Conservation (phyloP, 2,797 vertebrate genomes). For the Limnodromus scolopaceus region DNA sequence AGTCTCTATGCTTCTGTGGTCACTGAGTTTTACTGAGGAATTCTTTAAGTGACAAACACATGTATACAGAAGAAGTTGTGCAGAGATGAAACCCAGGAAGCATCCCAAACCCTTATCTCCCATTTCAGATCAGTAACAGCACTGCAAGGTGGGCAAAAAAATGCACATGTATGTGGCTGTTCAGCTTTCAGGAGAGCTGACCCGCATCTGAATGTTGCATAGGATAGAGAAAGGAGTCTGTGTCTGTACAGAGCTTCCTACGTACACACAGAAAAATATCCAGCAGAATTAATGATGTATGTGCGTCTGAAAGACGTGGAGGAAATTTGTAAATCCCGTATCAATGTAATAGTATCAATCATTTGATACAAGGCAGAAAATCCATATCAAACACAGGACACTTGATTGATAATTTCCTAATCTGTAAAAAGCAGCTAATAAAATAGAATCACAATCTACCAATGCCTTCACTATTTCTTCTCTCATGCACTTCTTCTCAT, state of each 20-base stretch:
- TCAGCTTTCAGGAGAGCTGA: not conserved
- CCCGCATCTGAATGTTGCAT: rapidly evolving
- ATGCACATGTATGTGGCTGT: not conserved
- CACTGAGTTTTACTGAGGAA: not conserved
- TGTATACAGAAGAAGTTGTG: not conserved
- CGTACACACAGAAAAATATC: not conserved
- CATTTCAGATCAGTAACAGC: not conserved
- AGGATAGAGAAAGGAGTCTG: not conserved
- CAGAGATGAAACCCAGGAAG: not conserved
- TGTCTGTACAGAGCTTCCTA: not conserved
- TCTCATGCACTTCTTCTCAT: not conserved
- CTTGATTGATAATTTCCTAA: not conserved
- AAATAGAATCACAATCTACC: not conserved
- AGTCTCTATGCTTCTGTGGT: not conserved
- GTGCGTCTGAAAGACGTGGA: not conserved
- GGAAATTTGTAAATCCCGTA: not conserved
- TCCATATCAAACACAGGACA: not conserved
- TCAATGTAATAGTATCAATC: not conserved
- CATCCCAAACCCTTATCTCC: not conserved
- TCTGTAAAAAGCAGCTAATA: not conserved
- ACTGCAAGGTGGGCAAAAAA: not conserved
- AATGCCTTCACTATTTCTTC: not conserved
- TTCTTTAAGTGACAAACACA: not conserved
- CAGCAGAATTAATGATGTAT: not conserved
- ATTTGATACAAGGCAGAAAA: not conserved